phyloP scores from a whole-genome alignment of 1,140 invertebrate genomes.

The Bombyx mandarina region DNA sequence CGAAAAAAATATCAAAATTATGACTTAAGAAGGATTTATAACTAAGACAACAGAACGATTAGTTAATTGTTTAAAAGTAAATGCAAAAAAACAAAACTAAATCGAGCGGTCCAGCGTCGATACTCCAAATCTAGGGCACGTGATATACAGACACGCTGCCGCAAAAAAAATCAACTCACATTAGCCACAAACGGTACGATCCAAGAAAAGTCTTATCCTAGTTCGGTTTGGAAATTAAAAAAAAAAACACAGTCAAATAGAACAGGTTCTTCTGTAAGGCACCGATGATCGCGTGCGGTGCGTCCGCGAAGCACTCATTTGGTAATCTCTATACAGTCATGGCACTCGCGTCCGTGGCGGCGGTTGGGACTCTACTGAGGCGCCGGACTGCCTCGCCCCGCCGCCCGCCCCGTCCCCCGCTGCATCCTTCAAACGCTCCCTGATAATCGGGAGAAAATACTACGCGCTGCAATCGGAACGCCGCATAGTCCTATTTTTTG shows the following conservation, averaged over 20 bases:
- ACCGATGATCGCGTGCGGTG: background rate
- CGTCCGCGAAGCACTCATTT: slow-evolving; percentile 51
- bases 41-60: slow-evolving; percentile 33
- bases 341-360: slow-evolving; percentile 11
- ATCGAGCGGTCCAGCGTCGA: slow-evolving; percentile 45
- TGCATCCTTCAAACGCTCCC: slow-evolving; percentile 63
- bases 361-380: slow-evolving; percentile 46
- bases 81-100: slow-evolving; percentile 40
- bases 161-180: slow-evolving; percentile 51
- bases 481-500: slow-evolving; percentile 60
- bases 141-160: slow-evolving; percentile 43
- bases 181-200: slow-evolving; percentile 54
- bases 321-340: slow-evolving; percentile 32
- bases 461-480: slow-evolving; percentile 60
- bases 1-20: no score
- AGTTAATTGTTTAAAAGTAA: slow-evolving; percentile 19
- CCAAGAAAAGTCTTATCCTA: slow-evolving; percentile 47
- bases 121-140: slow-evolving; percentile 61
- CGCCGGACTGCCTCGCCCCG: slow-evolving; percentile 30
- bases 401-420: slow-evolving; percentile 25
- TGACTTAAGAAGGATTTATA: slow-evolving; percentile 1
- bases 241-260: slow-evolving; percentile 45
- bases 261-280: slow-evolving; percentile 13
- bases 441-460: slow-evolving; percentile 66
- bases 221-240: background rate